Evolutionary conservation across 1,140 invertebrate genomes (phyloP).

Genomic region (Venturia canescens): DNA sequence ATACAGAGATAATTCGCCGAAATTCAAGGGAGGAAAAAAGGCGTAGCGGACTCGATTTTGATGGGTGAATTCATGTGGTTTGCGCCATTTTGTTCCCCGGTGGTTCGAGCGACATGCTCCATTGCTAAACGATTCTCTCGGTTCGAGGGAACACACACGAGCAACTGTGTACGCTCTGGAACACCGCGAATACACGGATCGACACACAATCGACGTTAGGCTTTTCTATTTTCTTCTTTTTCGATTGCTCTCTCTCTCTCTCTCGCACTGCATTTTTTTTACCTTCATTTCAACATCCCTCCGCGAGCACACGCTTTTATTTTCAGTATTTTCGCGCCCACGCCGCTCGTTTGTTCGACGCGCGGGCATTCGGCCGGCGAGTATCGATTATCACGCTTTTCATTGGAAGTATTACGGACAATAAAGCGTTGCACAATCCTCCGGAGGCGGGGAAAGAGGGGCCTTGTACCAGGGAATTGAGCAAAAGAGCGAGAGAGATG

Average conservation of each 20-base stretch:
- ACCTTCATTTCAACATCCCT: slow-evolving; percentile 32
- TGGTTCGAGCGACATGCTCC: too few relatives aligned
- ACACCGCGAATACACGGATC: slow-evolving; percentile 40
- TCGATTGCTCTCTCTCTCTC: background rate
- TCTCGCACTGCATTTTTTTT: background rate
- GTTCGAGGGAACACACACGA: background rate
- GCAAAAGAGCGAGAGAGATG: slow-evolving; percentile 25
- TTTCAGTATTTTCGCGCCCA: slow-evolving; percentile 36
- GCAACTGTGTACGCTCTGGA: slow-evolving; percentile 7
- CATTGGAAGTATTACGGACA: slow-evolving; percentile 49
- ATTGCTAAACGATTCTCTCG: slow-evolving; percentile 40
- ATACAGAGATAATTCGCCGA: background rate
- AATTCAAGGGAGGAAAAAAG: background rate
- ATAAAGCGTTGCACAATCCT: slow-evolving; percentile 49
- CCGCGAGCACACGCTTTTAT: slow-evolving; percentile 27
- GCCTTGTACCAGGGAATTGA: slow-evolving; percentile 9
- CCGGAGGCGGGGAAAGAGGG: background rate
- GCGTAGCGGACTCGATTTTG: background rate
- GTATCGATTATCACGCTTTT: slow-evolving; percentile 51
- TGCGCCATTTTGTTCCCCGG: background rate
- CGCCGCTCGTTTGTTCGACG: slow-evolving; percentile 32
- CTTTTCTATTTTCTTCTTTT: slow-evolving; percentile 24
- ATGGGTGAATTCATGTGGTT: background rate
- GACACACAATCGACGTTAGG: slow-evolving; percentile 41
- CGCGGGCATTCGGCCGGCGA: slow-evolving; percentile 33